Evolutionary conservation across 2,888 invertebrate genomes (phyloP).

Genomic region (Ophioninae sp.): DNA sequence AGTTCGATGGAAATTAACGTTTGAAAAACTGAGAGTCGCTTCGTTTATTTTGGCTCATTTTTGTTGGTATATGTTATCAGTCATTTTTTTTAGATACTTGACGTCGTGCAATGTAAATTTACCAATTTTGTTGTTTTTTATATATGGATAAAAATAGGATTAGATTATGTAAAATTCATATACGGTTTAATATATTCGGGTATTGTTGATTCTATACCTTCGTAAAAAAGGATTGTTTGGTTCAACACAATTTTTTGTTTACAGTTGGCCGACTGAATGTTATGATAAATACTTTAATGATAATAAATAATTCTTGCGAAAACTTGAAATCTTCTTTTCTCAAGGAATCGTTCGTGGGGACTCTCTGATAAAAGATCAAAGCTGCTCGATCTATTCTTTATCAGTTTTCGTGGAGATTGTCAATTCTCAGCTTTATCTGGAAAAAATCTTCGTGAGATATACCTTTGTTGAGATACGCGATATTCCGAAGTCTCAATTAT

Average conservation of each 20-base stretch:
- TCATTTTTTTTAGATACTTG: no score
- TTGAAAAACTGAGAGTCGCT: background rate
- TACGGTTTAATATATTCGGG: no score
- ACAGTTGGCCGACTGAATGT: no score
- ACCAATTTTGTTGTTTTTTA: no score
- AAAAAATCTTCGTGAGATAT: background rate
- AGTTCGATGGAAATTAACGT: background rate
- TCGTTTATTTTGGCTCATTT: background rate
- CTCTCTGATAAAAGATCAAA: background rate
- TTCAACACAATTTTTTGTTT: no score
- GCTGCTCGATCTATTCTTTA: background rate
- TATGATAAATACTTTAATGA: no score
- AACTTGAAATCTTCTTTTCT: background rate
- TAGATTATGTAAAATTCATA: no score
- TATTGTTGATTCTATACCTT: no score
- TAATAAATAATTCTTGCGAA: background rate
- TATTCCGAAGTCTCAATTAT: constrained; percentile 5
- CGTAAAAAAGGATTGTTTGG: no score
- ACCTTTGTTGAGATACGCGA: background rate
- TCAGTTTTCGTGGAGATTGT: background rate
- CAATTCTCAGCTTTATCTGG: background rate
- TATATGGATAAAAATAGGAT: no score
- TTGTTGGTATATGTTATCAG: background rate
- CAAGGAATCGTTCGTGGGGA: background rate
- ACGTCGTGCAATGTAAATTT: no score